Evolutionary conservation across 2,888 invertebrate species (phyloP), one percentile per base, ranked within the genome.

Genomic region (Busseola fusca): DNA sequence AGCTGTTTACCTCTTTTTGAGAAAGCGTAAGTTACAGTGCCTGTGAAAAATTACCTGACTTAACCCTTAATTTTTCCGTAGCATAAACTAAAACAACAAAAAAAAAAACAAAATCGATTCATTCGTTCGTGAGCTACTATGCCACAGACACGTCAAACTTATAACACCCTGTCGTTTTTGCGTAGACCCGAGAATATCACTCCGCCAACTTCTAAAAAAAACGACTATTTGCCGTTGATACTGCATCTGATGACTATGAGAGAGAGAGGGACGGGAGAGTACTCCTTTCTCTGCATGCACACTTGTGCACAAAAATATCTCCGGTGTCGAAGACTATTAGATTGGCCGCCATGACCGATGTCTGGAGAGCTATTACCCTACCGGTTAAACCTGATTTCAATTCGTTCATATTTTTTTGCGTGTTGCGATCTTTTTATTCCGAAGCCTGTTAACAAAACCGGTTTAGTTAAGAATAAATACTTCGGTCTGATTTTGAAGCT

Each of bases 1-100:
- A 65, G 40, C 27, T n/a, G 40, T 60, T 65, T 65, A 58, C 65
- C 60, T 34, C 4, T 59, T 30, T n/a, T 65, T 59, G 64, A 64
- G 27, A 58, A 58, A 3, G 25, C 27, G 27, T 60, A 60, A 12
- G 40, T 40, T 40, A 60, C 40, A 60, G 25, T 25, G 18, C 40
- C 40, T 60, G 59, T 25, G 18, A 60, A n/a, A n/a, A n/a, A n/a
- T n/a, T n/a, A n/a, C n/a, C n/a, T n/a, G n/a, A n/a, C n/a, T n/a
- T n/a, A n/a, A n/a, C n/a, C n/a, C n/a, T n/a, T n/a, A n/a, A n/a
- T n/a, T n/a, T n/a, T n/a, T n/a, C n/a, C n/a, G n/a, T n/a, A n/a
- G n/a, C n/a, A n/a, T n/a, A n/a, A n/a, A n/a, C n/a, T n/a, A n/a
- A n/a, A n/a, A n/a, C n/a, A n/a, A n/a, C n/a, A n/a, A n/a, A n/a